Percentiles rank a stretch among this genome's conserved stretches.
phyloP scores from a whole-genome alignment of 2,113 vertebrate genomes.

The Myocastor coypus region DNA sequence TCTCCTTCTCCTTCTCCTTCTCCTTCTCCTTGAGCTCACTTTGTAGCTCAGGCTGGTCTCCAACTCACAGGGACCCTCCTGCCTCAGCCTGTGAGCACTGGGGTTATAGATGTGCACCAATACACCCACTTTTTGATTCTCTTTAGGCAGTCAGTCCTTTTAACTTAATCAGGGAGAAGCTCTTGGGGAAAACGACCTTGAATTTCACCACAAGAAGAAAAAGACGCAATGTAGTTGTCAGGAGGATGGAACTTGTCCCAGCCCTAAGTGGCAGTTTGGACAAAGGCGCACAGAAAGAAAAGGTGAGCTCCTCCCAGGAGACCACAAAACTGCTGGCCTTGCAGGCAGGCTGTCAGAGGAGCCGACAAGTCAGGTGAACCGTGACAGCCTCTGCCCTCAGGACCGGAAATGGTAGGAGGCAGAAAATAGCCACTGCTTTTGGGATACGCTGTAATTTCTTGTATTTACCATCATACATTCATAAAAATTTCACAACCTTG shows the following conservation, averaged over 20 bases:
- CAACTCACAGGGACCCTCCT: too few species aligned
- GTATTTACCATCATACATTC: constrained; percentile 37
- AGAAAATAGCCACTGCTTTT: not conserved
- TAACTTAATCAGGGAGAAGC: not conserved
- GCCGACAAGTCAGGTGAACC: not conserved
- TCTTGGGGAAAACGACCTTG: constrained; percentile 43
- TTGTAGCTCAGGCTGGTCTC: too few species aligned
- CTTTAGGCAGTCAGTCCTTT: constrained; percentile 9
- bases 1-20: too few species aligned
- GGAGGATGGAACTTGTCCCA: not conserved
- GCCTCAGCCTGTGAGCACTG: too few species aligned
- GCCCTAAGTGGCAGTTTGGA: constrained; percentile 32
- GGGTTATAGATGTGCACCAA: too few species aligned
- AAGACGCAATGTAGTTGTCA: not conserved
- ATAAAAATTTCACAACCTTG: not conserved
- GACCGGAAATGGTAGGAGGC: not conserved
- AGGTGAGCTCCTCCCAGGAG: constrained; percentile 1
- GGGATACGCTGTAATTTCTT: constrained; percentile 1
- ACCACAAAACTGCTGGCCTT: not conserved
- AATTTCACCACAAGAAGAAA: not conserved
- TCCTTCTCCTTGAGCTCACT: too few species aligned
- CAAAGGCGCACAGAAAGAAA: not conserved
- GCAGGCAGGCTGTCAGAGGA: not conserved
- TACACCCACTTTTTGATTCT: not conserved
- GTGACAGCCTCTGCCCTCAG: not conserved